Conservation (phyloP, 2,113 vertebrate genomes). For the Excalfactoria chinensis region DNA sequence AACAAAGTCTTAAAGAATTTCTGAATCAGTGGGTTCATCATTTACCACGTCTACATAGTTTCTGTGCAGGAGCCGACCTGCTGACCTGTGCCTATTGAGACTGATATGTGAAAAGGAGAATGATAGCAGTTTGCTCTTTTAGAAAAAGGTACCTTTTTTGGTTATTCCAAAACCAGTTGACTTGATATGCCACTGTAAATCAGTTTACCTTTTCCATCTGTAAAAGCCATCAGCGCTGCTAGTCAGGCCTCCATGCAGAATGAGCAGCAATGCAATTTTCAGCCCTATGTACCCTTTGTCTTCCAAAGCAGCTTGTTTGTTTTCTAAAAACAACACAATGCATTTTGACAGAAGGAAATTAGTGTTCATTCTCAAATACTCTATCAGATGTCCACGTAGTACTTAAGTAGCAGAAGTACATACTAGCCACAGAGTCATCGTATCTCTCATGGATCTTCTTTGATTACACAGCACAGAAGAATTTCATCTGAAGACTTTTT, state of each 20-base stretch:
- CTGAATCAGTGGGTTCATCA: accelerated
- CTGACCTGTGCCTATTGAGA: neutral
- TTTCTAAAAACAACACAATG: neutral
- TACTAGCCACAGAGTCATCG: neutral
- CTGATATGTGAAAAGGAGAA: neutral
- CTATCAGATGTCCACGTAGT: neutral
- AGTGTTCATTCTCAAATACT: neutral
- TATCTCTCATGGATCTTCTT: neutral
- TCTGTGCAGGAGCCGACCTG: neutral
- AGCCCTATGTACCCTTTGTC: neutral
- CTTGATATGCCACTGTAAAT: neutral
- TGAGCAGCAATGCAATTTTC: neutral
- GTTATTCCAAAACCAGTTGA: neutral
- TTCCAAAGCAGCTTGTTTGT: neutral
- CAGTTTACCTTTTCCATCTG: neutral
- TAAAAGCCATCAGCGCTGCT: neutral
- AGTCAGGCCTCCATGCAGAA: accelerated
- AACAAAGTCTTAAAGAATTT: neutral
- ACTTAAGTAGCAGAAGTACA: neutral
- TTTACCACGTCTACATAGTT: neutral
- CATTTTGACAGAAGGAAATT: neutral
- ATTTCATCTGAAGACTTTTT: neutral
- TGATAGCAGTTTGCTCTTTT: neutral
- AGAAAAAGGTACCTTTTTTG: neutral
- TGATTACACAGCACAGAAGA: neutral